Conservation (phyloP, 2,888 invertebrate species). For the Eurytoma californica region DNA sequence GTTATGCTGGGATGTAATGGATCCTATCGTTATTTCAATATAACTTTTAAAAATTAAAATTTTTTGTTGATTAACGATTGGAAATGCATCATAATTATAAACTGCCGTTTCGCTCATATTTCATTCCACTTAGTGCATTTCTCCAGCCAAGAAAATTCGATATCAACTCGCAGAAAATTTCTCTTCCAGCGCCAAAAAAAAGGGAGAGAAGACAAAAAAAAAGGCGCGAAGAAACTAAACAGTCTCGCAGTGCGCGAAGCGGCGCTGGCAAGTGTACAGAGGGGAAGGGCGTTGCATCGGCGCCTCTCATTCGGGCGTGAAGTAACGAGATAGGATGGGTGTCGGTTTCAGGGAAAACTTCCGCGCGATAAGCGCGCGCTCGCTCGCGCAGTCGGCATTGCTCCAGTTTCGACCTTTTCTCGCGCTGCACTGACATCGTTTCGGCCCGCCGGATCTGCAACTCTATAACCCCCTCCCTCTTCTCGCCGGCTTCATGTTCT, state of each 20-base stretch:
- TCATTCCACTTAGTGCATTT: too few species aligned
- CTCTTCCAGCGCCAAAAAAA: background rate
- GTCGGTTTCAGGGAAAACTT: slow-evolving; percentile 72
- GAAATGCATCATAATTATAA: too few species aligned
- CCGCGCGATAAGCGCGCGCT: slow-evolving; percentile 59
- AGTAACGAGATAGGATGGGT: slow-evolving; percentile 67
- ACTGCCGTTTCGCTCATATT: too few species aligned
- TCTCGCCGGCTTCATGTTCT: slow-evolving; percentile 33
- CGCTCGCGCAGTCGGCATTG: slow-evolving; percentile 30
- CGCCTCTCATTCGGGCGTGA: slow-evolving; percentile 66
- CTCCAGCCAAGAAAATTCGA: background rate
- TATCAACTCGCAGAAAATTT: slow-evolving; percentile 16
- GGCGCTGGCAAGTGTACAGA: background rate
- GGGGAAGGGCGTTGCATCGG: slow-evolving; percentile 53
- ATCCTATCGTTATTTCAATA: too few species aligned
- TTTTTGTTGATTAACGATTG: too few species aligned
- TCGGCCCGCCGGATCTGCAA: slow-evolving; percentile 31
- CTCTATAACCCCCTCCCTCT: background rate
- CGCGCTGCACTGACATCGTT: slow-evolving; percentile 30
- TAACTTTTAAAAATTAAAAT: too few species aligned
- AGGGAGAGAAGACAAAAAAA: background rate
- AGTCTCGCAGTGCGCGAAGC: too few species aligned
- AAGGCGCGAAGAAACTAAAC: background rate
- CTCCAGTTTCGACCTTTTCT: slow-evolving; percentile 47
- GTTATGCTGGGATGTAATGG: too few species aligned